A percentile compares a stretch with the other conserved stretches of the same genome.
These are phyloP conservation scores for Apotomis betuletana DNA, from an alignment of 2,888 invertebrate species.

Conservation along the genomic window DNA sequence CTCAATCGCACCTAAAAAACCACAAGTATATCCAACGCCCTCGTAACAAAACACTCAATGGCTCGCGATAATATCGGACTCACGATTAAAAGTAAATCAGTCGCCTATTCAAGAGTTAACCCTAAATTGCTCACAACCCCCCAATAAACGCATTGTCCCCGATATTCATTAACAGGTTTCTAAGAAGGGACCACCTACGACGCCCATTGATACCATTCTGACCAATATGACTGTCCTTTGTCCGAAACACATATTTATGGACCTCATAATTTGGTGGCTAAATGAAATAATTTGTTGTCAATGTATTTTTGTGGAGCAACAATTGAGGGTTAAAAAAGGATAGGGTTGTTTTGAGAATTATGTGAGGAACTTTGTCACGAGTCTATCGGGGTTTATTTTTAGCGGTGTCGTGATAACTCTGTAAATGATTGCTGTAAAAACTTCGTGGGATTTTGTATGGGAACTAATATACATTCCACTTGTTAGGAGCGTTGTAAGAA, in stretches of 20 bases:
- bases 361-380: slow-evolving; percentile 35
- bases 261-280: slow-evolving; percentile 51
- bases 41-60: slow-evolving; percentile 74
- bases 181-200: slow-evolving; percentile 76
- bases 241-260: slow-evolving; percentile 54
- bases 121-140: slow-evolving; percentile 65
- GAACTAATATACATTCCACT: slow-evolving; percentile 4
- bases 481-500: not conserved
- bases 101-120: slow-evolving; percentile 65
- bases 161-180: slow-evolving; percentile 67
- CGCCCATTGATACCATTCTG: slow-evolving; percentile 71
- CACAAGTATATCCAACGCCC: slow-evolving; percentile 54
- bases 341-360: slow-evolving; percentile 34
- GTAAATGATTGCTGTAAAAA: slow-evolving; percentile 34
- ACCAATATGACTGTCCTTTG: slow-evolving; percentile 59
- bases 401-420: slow-evolving; percentile 5
- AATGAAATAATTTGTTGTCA: slow-evolving; percentile 72
- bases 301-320: slow-evolving; percentile 53
- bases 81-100: slow-evolving; percentile 80
- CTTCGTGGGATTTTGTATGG: slow-evolving; percentile 24
- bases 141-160: slow-evolving; percentile 63
- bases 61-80: slow-evolving; percentile 70
- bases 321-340: slow-evolving; percentile 36
- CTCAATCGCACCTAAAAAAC: slow-evolving; percentile 49
- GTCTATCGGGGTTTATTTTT: slow-evolving; percentile 32